These are phyloP conservation scores for Augochlora pura DNA, from an alignment of 1,140 invertebrate species.

Conservation along the genomic window DNA sequence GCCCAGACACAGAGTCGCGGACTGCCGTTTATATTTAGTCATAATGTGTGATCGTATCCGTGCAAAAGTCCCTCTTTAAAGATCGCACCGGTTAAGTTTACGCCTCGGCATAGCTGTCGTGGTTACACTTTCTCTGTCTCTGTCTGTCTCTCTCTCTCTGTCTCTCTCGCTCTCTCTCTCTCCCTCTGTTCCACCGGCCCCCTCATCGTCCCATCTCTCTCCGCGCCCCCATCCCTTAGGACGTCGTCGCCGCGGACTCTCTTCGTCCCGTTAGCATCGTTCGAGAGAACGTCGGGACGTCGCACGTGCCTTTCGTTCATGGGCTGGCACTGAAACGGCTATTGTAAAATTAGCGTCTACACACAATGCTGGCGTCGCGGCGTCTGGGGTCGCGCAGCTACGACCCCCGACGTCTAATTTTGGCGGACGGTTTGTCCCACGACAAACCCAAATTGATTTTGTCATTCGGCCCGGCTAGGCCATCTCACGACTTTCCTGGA, in stretches of 20 bases:
- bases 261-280: slow-evolving; percentile 43
- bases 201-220: background rate
- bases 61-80: slow-evolving; percentile 26
- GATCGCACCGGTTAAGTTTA: slow-evolving; percentile 37
- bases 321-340: slow-evolving; percentile 62
- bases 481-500: slow-evolving; percentile 55
- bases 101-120: slow-evolving; percentile 6
- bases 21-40: slow-evolving; percentile 56
- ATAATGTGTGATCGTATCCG: slow-evolving; percentile 34
- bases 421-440: slow-evolving; percentile 56
- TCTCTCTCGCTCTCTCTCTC: slow-evolving; percentile 11
- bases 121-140: slow-evolving; percentile 2
- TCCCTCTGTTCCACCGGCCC: too few relatives aligned
- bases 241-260: slow-evolving; percentile 24
- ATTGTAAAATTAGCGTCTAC: slow-evolving; percentile 80
- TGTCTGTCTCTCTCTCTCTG: background rate
- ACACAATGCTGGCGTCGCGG: slow-evolving; percentile 79
- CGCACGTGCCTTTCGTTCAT: slow-evolving; percentile 63
- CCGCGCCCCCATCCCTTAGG: background rate
- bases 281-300: slow-evolving; percentile 54
- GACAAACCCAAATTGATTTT: slow-evolving; percentile 56
- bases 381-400: slow-evolving; percentile 77
- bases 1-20: slow-evolving; percentile 1
- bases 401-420: slow-evolving; percentile 76
- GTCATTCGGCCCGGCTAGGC: slow-evolving; percentile 49